phyloP scores from a whole-genome alignment of 2,113 vertebrate species.

The Lathamus discolor region DNA sequence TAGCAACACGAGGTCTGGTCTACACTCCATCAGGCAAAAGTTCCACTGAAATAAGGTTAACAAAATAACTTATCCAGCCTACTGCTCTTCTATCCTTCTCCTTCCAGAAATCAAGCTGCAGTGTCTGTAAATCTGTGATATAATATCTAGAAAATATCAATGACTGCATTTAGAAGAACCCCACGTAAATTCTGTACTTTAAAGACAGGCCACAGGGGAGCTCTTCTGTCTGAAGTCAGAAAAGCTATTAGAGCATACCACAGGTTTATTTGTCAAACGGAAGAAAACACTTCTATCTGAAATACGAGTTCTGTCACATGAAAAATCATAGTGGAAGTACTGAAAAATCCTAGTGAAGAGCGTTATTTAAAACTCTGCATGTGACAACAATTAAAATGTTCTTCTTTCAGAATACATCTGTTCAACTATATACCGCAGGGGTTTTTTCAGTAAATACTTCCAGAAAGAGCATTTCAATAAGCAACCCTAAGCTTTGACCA shows the following conservation, averaged over 20 bases:
- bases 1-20: neutral
- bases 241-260: neutral
- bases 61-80: neutral
- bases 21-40: neutral
- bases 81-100: neutral
- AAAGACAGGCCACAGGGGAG: neutral
- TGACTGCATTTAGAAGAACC: neutral
- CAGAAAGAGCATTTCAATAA: slow-evolving; percentile 31
- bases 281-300: slow-evolving; percentile 33
- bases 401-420: slow-evolving; percentile 37
- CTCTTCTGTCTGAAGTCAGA: neutral
- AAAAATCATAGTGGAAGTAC: slow-evolving; percentile 14
- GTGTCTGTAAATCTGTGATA: neutral
- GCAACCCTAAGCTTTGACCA: neutral
- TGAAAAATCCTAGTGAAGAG: neutral
- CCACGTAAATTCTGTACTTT: neutral
- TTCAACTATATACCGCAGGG: neutral
- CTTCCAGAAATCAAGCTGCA: neutral
- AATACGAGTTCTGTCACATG: neutral
- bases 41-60: neutral
- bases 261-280: neutral
- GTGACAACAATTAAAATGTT: slow-evolving; percentile 33
- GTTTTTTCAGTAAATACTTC: slow-evolving; percentile 17
- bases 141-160: neutral
- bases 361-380: slow-evolving; percentile 23